Evolutionary conservation across 2,113 vertebrate species (phyloP).

Genomic region (Pseudolaguvia tuberculata): DNA sequence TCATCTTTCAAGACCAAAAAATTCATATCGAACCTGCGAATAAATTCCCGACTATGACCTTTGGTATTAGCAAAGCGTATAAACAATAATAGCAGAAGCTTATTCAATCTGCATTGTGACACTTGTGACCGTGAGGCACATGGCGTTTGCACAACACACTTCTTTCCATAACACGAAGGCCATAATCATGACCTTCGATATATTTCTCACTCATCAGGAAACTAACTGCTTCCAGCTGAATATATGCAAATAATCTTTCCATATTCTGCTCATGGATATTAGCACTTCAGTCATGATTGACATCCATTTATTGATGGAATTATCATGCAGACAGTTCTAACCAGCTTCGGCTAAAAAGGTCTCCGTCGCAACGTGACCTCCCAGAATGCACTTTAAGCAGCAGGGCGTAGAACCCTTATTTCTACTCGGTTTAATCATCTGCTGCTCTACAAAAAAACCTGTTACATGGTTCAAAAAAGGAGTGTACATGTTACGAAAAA

Average conservation of each 20-base stretch:
- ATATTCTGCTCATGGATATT: conserved; percentile 20
- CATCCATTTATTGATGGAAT: conserved; percentile 31
- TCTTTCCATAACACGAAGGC: conserved; percentile 12
- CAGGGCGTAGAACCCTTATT: neutral
- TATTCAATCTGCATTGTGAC: neutral
- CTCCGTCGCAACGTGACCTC: conserved; percentile 9
- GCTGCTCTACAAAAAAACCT: neutral
- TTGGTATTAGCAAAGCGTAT: conserved; percentile 19
- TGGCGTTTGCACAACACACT: neutral
- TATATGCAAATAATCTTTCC: conserved; percentile 28
- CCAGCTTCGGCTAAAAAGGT: conserved; percentile 26
- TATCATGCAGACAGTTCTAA: conserved; percentile 29
- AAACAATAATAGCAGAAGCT: conserved; percentile 28
- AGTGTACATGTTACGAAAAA: neutral
- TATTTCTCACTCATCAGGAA: conserved; percentile 26
- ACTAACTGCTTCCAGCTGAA: conserved; percentile 1
- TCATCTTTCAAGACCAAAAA: conserved; percentile 29
- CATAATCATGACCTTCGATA: conserved; percentile 28
- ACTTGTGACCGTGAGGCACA: neutral
- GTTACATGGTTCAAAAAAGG: neutral
- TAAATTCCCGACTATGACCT: conserved; percentile 26
- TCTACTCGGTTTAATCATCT: neutral
- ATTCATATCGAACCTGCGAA: conserved; percentile 24
- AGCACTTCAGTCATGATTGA: conserved; percentile 33
- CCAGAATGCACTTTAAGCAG: conserved; percentile 6